phyloP scores from a whole-genome alignment of 1,140 invertebrate genomes.

The Drosophila trapezifrons region DNA sequence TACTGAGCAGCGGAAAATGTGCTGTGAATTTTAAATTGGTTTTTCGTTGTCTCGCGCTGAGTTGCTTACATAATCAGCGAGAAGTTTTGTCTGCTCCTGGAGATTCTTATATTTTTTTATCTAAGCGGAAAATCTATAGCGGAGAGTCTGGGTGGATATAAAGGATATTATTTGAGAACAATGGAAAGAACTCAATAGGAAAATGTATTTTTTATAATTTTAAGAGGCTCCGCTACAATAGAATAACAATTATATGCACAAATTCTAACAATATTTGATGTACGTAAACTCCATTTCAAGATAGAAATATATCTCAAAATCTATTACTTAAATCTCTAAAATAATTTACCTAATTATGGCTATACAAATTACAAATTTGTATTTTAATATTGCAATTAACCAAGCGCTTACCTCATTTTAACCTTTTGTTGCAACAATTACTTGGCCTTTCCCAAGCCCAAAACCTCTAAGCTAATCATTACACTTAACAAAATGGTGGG shows the following conservation, averaged over 20 bases:
- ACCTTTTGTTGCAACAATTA: conserved; percentile 23
- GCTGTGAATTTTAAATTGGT: conserved; percentile 78
- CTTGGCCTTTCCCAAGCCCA: conserved; percentile 27
- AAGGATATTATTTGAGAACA: not conserved
- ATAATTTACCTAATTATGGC: not conserved
- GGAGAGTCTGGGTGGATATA: not conserved
- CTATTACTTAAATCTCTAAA: not conserved
- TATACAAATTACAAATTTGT: not conserved
- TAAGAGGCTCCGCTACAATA: too few species aligned
- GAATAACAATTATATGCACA: too few species aligned
- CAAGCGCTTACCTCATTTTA: conserved; percentile 20
- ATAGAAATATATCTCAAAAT: not conserved
- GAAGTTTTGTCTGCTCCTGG: conserved; percentile 23
- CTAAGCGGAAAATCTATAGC: conserved; percentile 7
- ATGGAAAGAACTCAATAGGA: not conserved
- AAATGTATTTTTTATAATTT: not conserved
- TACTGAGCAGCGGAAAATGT: conserved; percentile 74
- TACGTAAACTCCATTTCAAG: too few species aligned
- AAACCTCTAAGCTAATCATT: conserved; percentile 52
- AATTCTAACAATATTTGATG: too few species aligned
- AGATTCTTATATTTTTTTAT: conserved; percentile 29
- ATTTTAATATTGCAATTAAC: conserved; percentile 19
- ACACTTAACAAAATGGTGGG: conserved; percentile 42
- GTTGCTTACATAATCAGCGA: conserved; percentile 63
- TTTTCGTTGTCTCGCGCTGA: conserved; percentile 43